phyloP scores from a whole-genome alignment of 2,888 invertebrate species.

The Erebia epiphron region DNA sequence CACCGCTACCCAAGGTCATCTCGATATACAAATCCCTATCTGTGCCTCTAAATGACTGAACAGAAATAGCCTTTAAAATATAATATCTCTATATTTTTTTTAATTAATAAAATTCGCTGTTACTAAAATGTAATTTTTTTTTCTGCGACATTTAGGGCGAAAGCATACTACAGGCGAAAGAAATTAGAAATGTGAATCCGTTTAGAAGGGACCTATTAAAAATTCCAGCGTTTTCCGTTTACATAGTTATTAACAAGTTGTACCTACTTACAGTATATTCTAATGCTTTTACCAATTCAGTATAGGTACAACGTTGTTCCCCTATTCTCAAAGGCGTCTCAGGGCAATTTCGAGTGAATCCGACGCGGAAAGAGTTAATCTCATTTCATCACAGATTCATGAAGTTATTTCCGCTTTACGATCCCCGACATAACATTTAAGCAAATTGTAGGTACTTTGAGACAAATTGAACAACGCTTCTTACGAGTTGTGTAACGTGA shows the following conservation, averaged over 20 bases:
- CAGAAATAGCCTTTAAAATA: too few species aligned
- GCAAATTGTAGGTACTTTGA: neutral
- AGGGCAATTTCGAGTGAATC: constrained; percentile 20
- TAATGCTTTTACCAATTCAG: constrained; percentile 11
- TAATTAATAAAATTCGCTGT: too few species aligned
- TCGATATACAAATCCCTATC: too few species aligned
- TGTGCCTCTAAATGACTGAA: too few species aligned
- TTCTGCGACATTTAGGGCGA: too few species aligned
- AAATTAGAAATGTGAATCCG: too few species aligned
- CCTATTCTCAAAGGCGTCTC: constrained; percentile 10
- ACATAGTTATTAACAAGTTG: constrained; percentile 20
- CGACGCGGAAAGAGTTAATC: constrained; percentile 47
- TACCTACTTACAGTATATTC: constrained; percentile 9
- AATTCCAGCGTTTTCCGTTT: neutral
- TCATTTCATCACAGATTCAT: constrained; percentile 48
- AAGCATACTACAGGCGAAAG: too few species aligned
- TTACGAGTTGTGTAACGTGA: neutral
- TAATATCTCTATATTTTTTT: too few species aligned
- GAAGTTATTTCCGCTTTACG: constrained; percentile 39
- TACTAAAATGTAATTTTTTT: too few species aligned
- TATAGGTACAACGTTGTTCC: neutral
- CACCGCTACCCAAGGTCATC: too few species aligned
- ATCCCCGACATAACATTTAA: constrained; percentile 16
- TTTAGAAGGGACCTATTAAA: too few species aligned
- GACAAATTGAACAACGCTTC: constrained; percentile 10